A percentile compares a stretch with the other conserved stretches of the same genome.
These are phyloP conservation scores for Macrostomum lignano DNA, from an alignment of 1,140 invertebrate genomes.

Conservation along the genomic window DNA sequence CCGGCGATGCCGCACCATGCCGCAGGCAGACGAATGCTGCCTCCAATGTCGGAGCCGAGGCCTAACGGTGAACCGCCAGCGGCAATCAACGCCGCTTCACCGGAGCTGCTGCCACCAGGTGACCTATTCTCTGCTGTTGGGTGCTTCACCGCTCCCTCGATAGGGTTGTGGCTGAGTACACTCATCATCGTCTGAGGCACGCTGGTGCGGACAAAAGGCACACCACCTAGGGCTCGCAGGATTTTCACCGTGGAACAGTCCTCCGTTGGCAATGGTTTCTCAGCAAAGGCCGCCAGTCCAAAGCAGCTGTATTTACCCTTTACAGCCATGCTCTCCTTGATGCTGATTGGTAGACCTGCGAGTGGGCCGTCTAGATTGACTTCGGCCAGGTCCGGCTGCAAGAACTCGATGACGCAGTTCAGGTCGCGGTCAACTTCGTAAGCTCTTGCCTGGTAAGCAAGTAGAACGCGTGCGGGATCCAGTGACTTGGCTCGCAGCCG, in stretches of 20 bases:
- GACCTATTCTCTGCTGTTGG: constrained; percentile 7
- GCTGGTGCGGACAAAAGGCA: constrained; percentile 3
- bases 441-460: too few species aligned
- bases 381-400: too few species aligned
- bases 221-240: not conserved
- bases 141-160: constrained; percentile 12
- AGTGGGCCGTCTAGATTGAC: not conserved
- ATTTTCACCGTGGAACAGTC: constrained; percentile 1
- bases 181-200: constrained; percentile 6
- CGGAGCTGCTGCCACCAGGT: constrained; percentile 13
- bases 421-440: too few species aligned
- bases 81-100: constrained; percentile 15
- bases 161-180: constrained; percentile 12
- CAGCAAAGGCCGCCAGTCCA: not conserved
- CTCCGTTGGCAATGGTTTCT: not conserved
- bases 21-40: constrained; percentile 76
- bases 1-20: constrained; percentile 75
- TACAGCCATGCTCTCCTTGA: constrained; percentile 1
- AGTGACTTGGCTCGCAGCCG: too few species aligned
- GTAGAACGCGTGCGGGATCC: too few species aligned
- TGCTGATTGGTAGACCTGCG: not conserved
- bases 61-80: constrained; percentile 15
- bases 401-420: too few species aligned
- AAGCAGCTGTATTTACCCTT: too few species aligned
- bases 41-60: constrained; percentile 81